These are phyloP conservation scores for Caenorhabditis panamensis DNA, from an alignment of 2,888 invertebrate genomes.

Conservation along the genomic window DNA sequence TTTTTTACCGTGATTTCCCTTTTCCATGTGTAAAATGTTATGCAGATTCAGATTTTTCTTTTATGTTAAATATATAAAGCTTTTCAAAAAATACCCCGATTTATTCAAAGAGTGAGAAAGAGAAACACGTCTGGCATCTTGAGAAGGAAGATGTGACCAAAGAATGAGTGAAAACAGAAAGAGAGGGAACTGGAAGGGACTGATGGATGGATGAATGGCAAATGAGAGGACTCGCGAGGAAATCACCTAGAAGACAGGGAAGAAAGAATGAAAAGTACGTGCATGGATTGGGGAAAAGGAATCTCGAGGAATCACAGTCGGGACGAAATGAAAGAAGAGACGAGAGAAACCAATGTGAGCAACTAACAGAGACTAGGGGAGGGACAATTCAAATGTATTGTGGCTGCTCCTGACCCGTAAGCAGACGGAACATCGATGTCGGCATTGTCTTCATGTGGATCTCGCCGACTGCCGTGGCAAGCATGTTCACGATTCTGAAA, in stretches of 20 bases:
- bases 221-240: constrained; percentile 25
- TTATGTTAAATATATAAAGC: not conserved
- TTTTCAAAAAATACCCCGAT: constrained; percentile 13
- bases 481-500: constrained; percentile 93
- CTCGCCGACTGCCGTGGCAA: constrained; percentile 99
- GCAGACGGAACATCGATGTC: constrained; percentile 98
- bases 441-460: constrained; percentile 99
- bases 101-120: constrained; percentile 22
- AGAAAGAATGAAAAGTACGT: not conserved
- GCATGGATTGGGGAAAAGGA: not conserved
- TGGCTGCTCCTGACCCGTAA: constrained; percentile 99
- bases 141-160: constrained; percentile 25
- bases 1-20: too few species aligned
- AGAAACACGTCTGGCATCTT: constrained; percentile 1
- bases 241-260: constrained; percentile 32
- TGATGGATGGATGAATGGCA: constrained; percentile 2
- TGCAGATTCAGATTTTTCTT: not conserved
- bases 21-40: too few species aligned
- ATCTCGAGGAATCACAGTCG: constrained; percentile 21
- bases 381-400: constrained; percentile 88
- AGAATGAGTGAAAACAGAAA: constrained; percentile 12
- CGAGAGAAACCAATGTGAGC: not conserved
- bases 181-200: not conserved
- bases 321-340: constrained; percentile 6
- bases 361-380: too few species aligned